Evolutionary conservation across 1,140 invertebrate species (phyloP), one percentile per base, ranked within the genome.

Genomic region (Caenorhabditis briggsae): DNA sequence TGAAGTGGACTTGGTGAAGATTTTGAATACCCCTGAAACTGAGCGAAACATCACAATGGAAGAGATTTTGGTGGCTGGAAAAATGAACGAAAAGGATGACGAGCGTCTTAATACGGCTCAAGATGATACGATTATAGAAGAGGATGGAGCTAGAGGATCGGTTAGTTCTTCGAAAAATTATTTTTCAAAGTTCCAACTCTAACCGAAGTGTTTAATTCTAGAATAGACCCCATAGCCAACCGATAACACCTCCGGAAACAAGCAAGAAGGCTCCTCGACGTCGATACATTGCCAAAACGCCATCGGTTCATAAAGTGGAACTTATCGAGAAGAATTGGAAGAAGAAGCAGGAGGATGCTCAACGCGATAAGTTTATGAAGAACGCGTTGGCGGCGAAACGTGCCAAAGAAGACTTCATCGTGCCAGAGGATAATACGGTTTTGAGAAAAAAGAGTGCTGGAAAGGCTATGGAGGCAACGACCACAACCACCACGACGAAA

Each of bases 271-370:
- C 18, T 6, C 33, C 33, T 33, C 43, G 23, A 46, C 12, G 64
- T 0, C 11, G 64, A 43, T 70, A 70, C 18, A 18, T 70, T 43
- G 64, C 64, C 0, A 70, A 20, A 70, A 70, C 64, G 6, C 64
- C 64, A 18, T 70, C 64, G 33, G 41, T 46, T 0, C 33, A 70
- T 70, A 70, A 70, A 46, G 33, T 78, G 5, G 70, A 78, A 78
- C 9, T 50, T 5, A 78, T 78, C 18, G 70, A 78, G n/a, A 50
- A 78, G 70, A 78, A 78, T n/a, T 78, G 70, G 70, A 78, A 78
- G 14, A 78, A 50, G 46, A 78, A 78, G 20, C 46, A 78, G 23
- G 70, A 78, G 14, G 70, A 48, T 12, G 70, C 70, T 16, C 25
- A 50, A 23, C 25, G 33, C 6, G 70, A 78, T 9, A 78, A 78